These are phyloP conservation scores for Aleiodes leptofemur DNA, from an alignment of 2,888 invertebrate genomes.

Conservation along the genomic window DNA sequence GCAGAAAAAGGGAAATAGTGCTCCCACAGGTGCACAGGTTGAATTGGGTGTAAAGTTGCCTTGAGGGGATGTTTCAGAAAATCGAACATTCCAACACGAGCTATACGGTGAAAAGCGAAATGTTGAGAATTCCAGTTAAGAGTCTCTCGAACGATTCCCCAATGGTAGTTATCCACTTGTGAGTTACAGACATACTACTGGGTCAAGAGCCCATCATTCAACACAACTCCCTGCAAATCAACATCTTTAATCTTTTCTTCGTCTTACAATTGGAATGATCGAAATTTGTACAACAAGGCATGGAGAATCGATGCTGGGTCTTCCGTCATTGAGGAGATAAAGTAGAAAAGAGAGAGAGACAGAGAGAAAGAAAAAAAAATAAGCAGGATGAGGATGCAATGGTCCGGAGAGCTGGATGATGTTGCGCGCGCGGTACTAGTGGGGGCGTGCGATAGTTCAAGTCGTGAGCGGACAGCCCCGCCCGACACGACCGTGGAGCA, in stretches of 20 bases:
- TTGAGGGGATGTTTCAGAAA: constrained; percentile 34
- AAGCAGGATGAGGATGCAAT: constrained; percentile 55
- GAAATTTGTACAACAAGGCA: constrained; percentile 29
- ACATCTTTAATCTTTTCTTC: constrained; percentile 48
- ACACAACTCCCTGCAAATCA: constrained; percentile 42
- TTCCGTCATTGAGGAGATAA: constrained; percentile 36
- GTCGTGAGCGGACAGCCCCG: constrained; percentile 77
- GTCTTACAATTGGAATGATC: neutral
- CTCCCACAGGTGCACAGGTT: neutral
- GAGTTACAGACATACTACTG: constrained; percentile 64
- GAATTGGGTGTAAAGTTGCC: constrained; percentile 28
- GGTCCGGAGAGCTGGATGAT: constrained; percentile 70
- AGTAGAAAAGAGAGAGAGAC: neutral
- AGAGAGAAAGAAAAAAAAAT: neutral
- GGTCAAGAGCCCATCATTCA: constrained; percentile 67
- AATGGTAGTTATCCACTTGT: constrained; percentile 69
- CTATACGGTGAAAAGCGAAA: constrained; percentile 57
- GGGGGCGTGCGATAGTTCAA: constrained; percentile 80
- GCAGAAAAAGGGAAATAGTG: constrained; percentile 4
- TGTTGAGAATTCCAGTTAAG: constrained; percentile 46
- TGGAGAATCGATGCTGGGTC: constrained; percentile 43
- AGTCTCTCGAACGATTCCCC: constrained; percentile 59
- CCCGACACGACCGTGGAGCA: constrained; percentile 75
- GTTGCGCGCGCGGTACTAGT: constrained; percentile 72
- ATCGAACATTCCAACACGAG: constrained; percentile 66